Evolutionary conservation across 1,140 invertebrate species (phyloP), one percentile per base, ranked within the genome.

Genomic region (Ips nitidus): DNA sequence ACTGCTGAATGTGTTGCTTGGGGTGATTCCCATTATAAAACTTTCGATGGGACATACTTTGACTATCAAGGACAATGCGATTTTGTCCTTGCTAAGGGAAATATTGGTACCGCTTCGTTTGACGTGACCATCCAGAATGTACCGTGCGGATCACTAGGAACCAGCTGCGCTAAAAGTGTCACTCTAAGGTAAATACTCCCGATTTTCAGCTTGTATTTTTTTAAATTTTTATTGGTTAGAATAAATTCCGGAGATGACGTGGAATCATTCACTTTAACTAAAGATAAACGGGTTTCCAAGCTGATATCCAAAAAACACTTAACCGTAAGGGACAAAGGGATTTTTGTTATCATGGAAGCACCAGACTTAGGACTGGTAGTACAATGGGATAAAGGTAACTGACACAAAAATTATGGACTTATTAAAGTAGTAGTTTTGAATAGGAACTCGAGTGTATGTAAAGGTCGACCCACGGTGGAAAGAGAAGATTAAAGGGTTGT

Each of bases 1-100:
- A 82, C 87, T 50, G 90, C 87, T 5, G 83, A 90, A 22, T 95
- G 93, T 79, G 86, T 86, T 22, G 87, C 90, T 2, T 94, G 92
- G 91, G 93, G 93, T 2, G 91, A 94, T 75, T 93, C 92, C 1
- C 94, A 97, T 79, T 92, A 93, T 76, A 89, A 87, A 71, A 94
- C 92, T 1, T 97, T 94, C 76, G 94, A 96, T 81, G 90, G 89
- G 0, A 86, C 86, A n/a, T 82, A 86, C 4, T 96, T 87, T 77
- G 91, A 95, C 77, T 96, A 95, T 80, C 92, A 95, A 80, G 93
- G 94, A 41, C 86, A 89, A 53, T 97, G 94, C 78, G 90, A 93
- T 67, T 96, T 96, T 76, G 84, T 95, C 7, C 80, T 96, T 4
- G 88, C 89, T 1, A 93, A 94, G 80, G 91, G 90, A 8, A 81